phyloP scores from a whole-genome alignment of 1,140 invertebrate species.

The Ladona fulva region DNA sequence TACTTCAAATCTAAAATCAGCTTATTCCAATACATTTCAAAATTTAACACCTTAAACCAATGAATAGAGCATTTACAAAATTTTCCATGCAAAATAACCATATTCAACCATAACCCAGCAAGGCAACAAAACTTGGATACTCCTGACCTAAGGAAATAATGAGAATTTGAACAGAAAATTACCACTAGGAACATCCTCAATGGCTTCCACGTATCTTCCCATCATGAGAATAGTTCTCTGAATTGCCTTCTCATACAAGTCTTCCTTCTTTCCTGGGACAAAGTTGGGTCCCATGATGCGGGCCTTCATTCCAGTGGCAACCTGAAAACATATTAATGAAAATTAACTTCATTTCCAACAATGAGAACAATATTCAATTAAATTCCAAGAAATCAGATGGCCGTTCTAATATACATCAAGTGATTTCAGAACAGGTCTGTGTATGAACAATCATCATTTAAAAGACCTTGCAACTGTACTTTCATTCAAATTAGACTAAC shows the following conservation, averaged over 20 bases:
- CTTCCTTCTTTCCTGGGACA: constrained; percentile 95
- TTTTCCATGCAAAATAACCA: too few species aligned
- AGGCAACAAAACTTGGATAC: constrained; percentile 14
- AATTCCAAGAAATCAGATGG: constrained; percentile 26
- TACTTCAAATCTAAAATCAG: too few species aligned
- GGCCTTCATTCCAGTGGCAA: constrained; percentile 88
- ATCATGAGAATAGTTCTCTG: constrained; percentile 99
- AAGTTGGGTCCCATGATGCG: constrained; percentile 99
- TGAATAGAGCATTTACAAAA: too few species aligned
- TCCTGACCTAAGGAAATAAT: constrained; percentile 23
- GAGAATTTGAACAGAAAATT: background rate
- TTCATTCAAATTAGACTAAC: constrained; percentile 41
- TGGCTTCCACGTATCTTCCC: constrained; percentile 98
- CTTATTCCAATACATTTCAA: too few species aligned
- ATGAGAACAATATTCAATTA: background rate
- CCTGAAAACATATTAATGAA: constrained; percentile 24
- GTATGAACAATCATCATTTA: constrained; percentile 31
- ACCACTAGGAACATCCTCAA: constrained; percentile 98
- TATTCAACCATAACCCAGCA: too few species aligned
- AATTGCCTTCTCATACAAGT: constrained; percentile 97
- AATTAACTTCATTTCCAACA: background rate
- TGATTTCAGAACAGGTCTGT: constrained; percentile 34
- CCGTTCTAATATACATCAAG: constrained; percentile 30
- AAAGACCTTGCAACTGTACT: background rate
- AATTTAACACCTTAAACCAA: too few species aligned